These are phyloP conservation scores for Nemotelus pantherinus DNA, from an alignment of 2,888 invertebrate genomes.

Conservation along the genomic window DNA sequence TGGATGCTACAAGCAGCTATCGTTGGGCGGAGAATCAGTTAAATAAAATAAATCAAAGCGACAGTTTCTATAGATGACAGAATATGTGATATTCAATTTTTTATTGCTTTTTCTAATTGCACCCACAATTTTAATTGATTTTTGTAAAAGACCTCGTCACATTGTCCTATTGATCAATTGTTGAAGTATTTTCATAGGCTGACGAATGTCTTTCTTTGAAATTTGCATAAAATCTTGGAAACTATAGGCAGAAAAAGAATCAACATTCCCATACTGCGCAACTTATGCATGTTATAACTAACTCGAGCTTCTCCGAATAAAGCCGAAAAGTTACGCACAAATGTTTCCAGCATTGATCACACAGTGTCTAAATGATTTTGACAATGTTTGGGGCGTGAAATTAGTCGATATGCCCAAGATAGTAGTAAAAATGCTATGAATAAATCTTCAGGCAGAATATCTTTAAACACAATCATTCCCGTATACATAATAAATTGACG, in stretches of 20 bases:
- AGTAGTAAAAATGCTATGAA: too few relatives aligned
- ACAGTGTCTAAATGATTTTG: slow-evolving; percentile 42
- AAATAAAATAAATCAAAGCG: too few relatives aligned
- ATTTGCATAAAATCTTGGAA: slow-evolving; percentile 50
- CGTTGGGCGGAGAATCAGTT: too few relatives aligned
- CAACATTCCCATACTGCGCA: slow-evolving; percentile 46
- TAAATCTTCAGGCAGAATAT: slow-evolving; percentile 47
- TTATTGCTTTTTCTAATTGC: too few relatives aligned
- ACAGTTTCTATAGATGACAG: too few relatives aligned
- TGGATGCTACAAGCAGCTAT: too few relatives aligned
- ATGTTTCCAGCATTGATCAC: slow-evolving; percentile 46
- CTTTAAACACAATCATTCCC: slow-evolving; percentile 50
- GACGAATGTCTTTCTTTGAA: slow-evolving; percentile 18
- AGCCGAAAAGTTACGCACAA: slow-evolving; percentile 48
- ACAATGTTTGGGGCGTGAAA: slow-evolving; percentile 28
- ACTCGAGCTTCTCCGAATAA: slow-evolving; percentile 47
- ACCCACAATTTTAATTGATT: too few relatives aligned
- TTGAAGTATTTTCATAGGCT: too few relatives aligned
- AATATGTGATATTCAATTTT: too few relatives aligned
- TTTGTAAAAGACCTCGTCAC: too few relatives aligned
- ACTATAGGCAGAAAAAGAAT: slow-evolving; percentile 48
- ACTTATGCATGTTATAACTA: slow-evolving; percentile 32
- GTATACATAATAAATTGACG: slow-evolving; percentile 49
- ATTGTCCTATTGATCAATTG: too few relatives aligned
- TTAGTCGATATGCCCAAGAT: slow-evolving; percentile 35